phyloP scores from a whole-genome alignment of 2,113 vertebrate species.

The Pteruthius melanotis region DNA sequence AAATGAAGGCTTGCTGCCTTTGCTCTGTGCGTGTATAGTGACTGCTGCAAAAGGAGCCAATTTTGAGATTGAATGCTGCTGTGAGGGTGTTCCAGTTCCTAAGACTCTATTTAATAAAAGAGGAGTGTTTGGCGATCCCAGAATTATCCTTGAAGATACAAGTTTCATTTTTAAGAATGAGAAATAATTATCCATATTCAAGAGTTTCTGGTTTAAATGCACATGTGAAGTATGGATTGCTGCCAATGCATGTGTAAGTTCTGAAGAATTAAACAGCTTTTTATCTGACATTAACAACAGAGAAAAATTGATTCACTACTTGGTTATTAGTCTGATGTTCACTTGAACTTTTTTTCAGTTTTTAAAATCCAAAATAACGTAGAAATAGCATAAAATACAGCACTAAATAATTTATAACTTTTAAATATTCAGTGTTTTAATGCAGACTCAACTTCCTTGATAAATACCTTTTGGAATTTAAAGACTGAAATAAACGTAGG shows the following conservation, averaged over 20 bases:
- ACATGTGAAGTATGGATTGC: not conserved
- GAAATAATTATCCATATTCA: not conserved
- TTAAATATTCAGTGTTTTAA: not conserved
- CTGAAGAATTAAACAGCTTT: not conserved
- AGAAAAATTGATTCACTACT: not conserved
- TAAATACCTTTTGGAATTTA: not conserved
- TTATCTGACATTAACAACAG: not conserved
- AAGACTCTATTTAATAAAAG: not conserved
- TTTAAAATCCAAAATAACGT: not conserved
- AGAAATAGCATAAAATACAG: not conserved
- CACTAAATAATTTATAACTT: not conserved
- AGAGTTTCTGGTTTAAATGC: not conserved
- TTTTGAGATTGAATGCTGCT: not conserved
- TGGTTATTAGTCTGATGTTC: not conserved
- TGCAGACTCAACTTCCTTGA: not conserved
- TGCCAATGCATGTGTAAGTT: not conserved
- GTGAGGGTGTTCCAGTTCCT: not conserved
- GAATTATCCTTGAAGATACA: not conserved
- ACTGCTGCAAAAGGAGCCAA: not conserved
- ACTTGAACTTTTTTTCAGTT: not conserved
- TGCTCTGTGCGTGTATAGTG: rapidly evolving
- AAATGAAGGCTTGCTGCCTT: not conserved
- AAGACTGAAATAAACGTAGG: not conserved
- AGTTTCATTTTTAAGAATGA: not conserved
- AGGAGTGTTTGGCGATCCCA: not conserved